Evolutionary conservation across 1,140 invertebrate genomes (phyloP).

Genomic region (Melanaphis sacchari): DNA sequence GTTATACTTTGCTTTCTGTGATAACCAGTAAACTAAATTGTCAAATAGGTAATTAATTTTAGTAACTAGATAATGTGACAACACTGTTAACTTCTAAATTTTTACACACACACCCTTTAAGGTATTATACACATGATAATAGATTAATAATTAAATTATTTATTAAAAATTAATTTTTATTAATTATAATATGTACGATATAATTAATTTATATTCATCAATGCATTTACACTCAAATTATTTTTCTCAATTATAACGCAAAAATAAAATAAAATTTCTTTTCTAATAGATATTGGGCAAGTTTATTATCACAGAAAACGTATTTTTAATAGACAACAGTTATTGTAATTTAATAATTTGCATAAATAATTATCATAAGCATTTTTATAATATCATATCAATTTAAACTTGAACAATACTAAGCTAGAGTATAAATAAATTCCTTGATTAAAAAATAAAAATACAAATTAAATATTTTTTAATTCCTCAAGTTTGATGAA

Average conservation of each 20-base stretch:
- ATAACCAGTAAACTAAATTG: background rate
- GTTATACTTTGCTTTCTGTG: conserved; percentile 3
- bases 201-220: background rate
- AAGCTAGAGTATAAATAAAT: background rate
- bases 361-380: background rate
- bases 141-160: background rate
- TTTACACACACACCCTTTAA: background rate
- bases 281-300: background rate
- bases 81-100: background rate
- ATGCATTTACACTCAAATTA: background rate
- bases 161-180: background rate
- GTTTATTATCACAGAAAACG: conserved; percentile 16
- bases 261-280: background rate
- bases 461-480: background rate
- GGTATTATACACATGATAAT: background rate
- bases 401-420: background rate
- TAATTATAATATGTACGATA: background rate
- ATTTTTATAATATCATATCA: background rate
- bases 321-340: background rate
- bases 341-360: conserved; percentile 5
- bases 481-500: background rate
- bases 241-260: background rate
- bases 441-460: conserved; percentile 21
- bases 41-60: background rate
- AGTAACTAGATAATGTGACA: background rate